Percentiles rank a stretch among this genome's conserved stretches.
These are phyloP conservation scores for Arremon aurantiirostris DNA, from an alignment of 2,797 vertebrate species.

Conservation along the genomic window DNA sequence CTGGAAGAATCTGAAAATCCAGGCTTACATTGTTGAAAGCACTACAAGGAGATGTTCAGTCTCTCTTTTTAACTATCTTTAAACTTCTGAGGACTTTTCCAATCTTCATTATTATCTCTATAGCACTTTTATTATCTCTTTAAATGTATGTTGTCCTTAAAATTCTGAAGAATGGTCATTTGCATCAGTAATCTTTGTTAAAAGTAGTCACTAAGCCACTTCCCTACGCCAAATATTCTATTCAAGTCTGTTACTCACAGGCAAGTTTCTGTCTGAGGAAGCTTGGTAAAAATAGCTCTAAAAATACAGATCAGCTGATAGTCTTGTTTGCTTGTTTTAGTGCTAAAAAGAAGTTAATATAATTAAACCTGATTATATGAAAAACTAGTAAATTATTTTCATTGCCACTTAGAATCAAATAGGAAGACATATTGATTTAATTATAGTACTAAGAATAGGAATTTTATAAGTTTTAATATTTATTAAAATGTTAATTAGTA, in stretches of 20 bases:
- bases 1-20: background rate
- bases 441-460: background rate
- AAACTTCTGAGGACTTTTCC: background rate
- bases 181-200: background rate
- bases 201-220: background rate
- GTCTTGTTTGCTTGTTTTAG: background rate
- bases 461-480: background rate
- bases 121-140: background rate
- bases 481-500: background rate
- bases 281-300: background rate
- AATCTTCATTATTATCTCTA: background rate
- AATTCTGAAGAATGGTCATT: background rate
- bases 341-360: background rate
- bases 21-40: background rate
- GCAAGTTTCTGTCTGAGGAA: background rate
- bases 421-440: background rate
- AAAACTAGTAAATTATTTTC: background rate
- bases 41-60: background rate
- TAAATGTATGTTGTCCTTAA: background rate
- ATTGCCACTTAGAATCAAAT: background rate
- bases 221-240: background rate
- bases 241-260: background rate
- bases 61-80: background rate
- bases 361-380: background rate
- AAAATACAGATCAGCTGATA: background rate